These are phyloP conservation scores for Nasonia longicornis DNA, from an alignment of 1,140 invertebrate genomes.

Conservation along the genomic window DNA sequence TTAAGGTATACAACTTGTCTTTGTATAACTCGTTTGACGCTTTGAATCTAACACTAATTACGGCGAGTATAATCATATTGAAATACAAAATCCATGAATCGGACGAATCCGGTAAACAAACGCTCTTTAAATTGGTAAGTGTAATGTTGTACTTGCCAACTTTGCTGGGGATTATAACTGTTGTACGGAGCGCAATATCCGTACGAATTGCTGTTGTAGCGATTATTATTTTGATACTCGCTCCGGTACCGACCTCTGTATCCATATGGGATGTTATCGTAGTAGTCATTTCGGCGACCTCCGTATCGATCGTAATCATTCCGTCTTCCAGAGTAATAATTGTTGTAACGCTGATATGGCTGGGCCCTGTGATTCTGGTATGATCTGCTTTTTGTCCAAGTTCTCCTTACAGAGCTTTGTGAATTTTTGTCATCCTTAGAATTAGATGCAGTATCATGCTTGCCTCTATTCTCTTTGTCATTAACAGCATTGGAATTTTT, in stretches of 20 bases:
- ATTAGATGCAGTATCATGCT: no score
- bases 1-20: no score
- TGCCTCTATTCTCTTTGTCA: no score
- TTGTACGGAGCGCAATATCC: no score
- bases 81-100: conserved; percentile 22
- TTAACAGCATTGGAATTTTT: no score
- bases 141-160: background rate
- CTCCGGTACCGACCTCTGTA: background rate
- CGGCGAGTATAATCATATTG: background rate
- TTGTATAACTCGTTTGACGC: no score
- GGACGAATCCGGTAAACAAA: conserved; percentile 6
- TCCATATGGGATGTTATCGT: background rate
- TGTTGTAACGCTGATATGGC: background rate
- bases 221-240: background rate
- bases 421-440: background rate
- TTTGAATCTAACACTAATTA: background rate
- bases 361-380: conserved; percentile 1
- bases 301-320: background rate
- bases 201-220: no score
- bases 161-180: no score
- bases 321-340: background rate
- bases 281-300: background rate
- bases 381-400: background rate
- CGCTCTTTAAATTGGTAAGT: background rate
- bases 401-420: background rate